These are phyloP conservation scores for Carposina sasakii DNA, from an alignment of 1,140 invertebrate species.

Conservation along the genomic window DNA sequence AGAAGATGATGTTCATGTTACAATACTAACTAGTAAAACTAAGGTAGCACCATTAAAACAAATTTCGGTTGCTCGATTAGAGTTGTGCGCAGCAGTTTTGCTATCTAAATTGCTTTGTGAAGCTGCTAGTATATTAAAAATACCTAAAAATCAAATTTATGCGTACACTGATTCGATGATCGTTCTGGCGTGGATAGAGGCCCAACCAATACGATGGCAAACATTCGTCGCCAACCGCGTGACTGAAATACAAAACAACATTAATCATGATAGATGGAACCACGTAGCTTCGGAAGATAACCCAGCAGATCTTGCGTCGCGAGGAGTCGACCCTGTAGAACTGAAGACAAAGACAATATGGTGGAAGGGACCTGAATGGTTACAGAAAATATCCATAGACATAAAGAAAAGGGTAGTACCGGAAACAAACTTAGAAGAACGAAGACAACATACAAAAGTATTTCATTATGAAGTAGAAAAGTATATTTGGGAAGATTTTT, in stretches of 20 bases:
- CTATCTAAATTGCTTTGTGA: conserved; percentile 16
- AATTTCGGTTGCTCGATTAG: conserved; percentile 35
- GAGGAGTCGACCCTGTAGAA: conserved; percentile 35
- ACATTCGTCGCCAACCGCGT: conserved; percentile 56
- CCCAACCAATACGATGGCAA: conserved; percentile 27
- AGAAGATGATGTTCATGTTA: conserved; percentile 11
- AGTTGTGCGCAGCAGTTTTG: conserved; percentile 34
- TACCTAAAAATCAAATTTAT: conserved; percentile 23
- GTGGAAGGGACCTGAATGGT: conserved; percentile 44
- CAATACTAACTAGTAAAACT: conserved; percentile 13
- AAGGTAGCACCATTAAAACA: conserved; percentile 42
- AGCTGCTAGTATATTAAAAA: conserved; percentile 16
- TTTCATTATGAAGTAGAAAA: no score
- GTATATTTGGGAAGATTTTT: no score
- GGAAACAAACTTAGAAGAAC: no score
- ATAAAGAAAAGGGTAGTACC: no score
- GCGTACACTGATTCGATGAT: conserved; percentile 55
- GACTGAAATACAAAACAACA: conserved; percentile 31
- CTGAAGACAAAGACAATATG: conserved; percentile 30
- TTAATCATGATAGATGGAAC: conserved; percentile 37
- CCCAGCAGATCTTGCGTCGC: conserved; percentile 52
- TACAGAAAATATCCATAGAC: no score
- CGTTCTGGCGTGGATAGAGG: conserved; percentile 40
- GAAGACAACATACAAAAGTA: no score
- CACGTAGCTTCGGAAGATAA: conserved; percentile 50